These are phyloP conservation scores for Acromyrmex heyeri DNA, from an alignment of 1,140 invertebrate species.

Conservation along the genomic window DNA sequence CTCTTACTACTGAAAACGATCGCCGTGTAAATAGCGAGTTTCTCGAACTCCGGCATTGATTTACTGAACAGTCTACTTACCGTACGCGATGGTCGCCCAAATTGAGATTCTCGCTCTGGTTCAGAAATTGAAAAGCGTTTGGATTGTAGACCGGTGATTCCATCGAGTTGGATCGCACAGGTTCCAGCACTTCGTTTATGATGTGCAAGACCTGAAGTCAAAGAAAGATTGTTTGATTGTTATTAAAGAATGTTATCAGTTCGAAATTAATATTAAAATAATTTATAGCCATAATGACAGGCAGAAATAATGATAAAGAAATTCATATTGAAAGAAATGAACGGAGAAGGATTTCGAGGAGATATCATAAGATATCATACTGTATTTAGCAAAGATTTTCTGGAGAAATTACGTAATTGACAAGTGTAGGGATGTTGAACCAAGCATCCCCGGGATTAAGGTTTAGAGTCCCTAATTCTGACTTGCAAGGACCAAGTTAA, in stretches of 20 bases:
- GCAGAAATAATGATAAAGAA: neutral
- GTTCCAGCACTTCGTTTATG: slow-evolving; percentile 93
- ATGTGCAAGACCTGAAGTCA: slow-evolving; percentile 91
- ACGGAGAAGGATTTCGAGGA: neutral
- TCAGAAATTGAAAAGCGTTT: slow-evolving; percentile 92
- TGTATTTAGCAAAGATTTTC: neutral
- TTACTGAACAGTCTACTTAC: slow-evolving; percentile 82
- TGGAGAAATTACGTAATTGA: neutral
- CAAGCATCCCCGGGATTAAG: slow-evolving; percentile 12
- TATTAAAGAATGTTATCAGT: neutral
- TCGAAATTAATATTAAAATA: neutral
- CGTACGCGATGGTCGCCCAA: slow-evolving; percentile 89
- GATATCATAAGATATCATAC: neutral
- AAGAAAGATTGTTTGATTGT: neutral
- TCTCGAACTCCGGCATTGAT: slow-evolving; percentile 25
- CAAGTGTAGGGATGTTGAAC: neutral
- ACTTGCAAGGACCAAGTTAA: slow-evolving; percentile 62
- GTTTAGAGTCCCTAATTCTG: slow-evolving; percentile 24
- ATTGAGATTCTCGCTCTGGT: slow-evolving; percentile 91
- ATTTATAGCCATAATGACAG: neutral
- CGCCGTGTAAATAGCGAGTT: slow-evolving; percentile 26
- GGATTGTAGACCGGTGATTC: slow-evolving; percentile 91
- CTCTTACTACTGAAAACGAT: slow-evolving; percentile 15
- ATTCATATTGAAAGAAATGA: neutral
- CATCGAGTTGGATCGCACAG: slow-evolving; percentile 88